phyloP scores from a whole-genome alignment of 2,888 invertebrate genomes.

The Scelioninae gen. 1 region DNA sequence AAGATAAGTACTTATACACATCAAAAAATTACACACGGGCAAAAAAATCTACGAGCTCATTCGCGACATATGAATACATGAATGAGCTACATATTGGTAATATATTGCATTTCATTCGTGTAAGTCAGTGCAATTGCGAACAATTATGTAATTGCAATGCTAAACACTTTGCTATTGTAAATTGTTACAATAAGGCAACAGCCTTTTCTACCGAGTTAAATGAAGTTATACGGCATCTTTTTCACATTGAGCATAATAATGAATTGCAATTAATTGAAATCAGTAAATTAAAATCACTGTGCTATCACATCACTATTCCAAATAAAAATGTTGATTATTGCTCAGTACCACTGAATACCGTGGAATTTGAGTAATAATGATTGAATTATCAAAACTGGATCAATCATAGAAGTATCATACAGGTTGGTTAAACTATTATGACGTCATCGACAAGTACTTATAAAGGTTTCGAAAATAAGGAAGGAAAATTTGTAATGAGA shows the following conservation, averaged over 20 bases:
- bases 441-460: not conserved
- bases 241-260: not conserved
- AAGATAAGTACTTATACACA: constrained; percentile 19
- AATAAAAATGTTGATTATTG: constrained; percentile 19
- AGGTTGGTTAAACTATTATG: not conserved
- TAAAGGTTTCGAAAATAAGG: not conserved
- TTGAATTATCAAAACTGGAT: not conserved
- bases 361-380: constrained; percentile 9
- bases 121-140: constrained; percentile 7
- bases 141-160: constrained; percentile 16
- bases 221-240: constrained; percentile 14
- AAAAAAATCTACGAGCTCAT: constrained; percentile 1
- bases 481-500: not conserved
- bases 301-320: constrained; percentile 4
- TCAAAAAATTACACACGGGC: constrained; percentile 2
- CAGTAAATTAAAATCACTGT: constrained; percentile 13
- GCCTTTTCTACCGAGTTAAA: constrained; percentile 9
- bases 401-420: not conserved
- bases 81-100: constrained; percentile 6
- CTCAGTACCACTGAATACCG: constrained; percentile 5
- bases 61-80: constrained; percentile 5
- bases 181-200: constrained; percentile 5
- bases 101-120: constrained; percentile 12
- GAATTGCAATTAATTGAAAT: constrained; percentile 17
- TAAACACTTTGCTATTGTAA: constrained; percentile 29